Percentiles rank a stretch among this genome's conserved stretches.
Conservation (phyloP, 53 echinoderm and acorn worm species). For the Mesocentrotus franciscanus region DNA sequence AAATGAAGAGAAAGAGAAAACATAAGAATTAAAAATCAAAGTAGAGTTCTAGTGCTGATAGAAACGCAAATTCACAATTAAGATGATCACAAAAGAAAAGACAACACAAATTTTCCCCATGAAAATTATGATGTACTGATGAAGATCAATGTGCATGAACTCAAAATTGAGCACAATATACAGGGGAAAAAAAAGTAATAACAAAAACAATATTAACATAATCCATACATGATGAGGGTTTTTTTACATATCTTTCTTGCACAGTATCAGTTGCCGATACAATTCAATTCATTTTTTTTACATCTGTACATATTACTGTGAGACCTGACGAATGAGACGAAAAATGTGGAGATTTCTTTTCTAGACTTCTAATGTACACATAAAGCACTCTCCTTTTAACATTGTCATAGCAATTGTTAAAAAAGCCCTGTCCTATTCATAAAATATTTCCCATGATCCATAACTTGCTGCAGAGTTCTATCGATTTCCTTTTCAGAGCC, state of each 20-base stretch:
- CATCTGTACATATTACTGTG: constrained; percentile 58
- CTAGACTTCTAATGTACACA: constrained; percentile 45
- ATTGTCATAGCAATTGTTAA: not conserved
- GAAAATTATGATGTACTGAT: constrained; percentile 27
- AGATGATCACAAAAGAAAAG: constrained; percentile 43
- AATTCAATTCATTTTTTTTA: constrained; percentile 60
- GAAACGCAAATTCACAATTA: constrained; percentile 38
- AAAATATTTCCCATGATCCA: not conserved
- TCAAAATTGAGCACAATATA: constrained; percentile 61
- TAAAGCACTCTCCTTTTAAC: constrained; percentile 31
- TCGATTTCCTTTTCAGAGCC: not conserved
- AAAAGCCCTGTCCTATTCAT: not conserved
- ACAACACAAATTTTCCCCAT: constrained; percentile 41
- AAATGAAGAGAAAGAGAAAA: constrained; percentile 33
- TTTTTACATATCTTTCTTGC: not conserved
- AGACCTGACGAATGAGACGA: not conserved
- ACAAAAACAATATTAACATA: constrained; percentile 47
- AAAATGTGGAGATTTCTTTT: constrained; percentile 30
- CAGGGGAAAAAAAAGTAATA: constrained; percentile 34
- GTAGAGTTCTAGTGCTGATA: constrained; percentile 43
- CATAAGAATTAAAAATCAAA: constrained; percentile 20
- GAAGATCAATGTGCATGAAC: not conserved
- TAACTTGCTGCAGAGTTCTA: not conserved
- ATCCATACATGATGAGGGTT: constrained; percentile 14
- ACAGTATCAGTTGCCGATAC: constrained; percentile 37